A percentile compares a stretch with the other conserved stretches of the same genome.
Conservation (phyloP, 2,113 vertebrate genomes). For the Cryptotis parvus region DNA sequence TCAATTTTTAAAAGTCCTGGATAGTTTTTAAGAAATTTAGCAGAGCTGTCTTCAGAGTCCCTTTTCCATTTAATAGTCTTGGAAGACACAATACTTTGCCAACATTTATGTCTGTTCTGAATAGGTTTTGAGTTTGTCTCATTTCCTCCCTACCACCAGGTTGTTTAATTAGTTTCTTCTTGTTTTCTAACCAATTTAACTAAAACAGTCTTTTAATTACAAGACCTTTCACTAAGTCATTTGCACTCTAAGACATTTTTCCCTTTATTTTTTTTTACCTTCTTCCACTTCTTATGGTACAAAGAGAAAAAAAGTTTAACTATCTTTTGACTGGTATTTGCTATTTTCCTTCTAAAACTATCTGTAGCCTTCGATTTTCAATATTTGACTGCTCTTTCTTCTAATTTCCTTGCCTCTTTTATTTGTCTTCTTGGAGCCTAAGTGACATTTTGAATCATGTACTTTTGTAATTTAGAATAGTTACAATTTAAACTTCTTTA, state of each 20-base stretch:
- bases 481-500: neutral
- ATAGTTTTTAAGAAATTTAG: neutral
- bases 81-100: neutral
- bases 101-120: neutral
- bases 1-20: neutral
- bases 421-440: neutral
- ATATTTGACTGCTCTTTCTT: neutral
- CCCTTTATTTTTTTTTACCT: neutral
- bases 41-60: neutral
- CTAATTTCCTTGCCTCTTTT: neutral
- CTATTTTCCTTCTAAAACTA: neutral
- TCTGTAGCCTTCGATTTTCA: neutral
- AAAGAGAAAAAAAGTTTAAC: neutral
- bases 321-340: neutral
- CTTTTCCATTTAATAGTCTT: neutral
- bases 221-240: neutral
- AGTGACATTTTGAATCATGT: neutral
- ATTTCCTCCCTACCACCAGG: neutral
- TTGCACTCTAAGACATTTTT: slow-evolving; percentile 11
- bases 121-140: neutral
- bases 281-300: neutral
- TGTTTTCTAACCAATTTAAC: neutral
- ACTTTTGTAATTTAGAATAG: neutral
- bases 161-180: slow-evolving; percentile 4
- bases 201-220: neutral